Percentiles rank a stretch among this genome's conserved stretches.
Conservation (phyloP, 2,888 invertebrate species). For the Eristalinus sepulchralis region DNA sequence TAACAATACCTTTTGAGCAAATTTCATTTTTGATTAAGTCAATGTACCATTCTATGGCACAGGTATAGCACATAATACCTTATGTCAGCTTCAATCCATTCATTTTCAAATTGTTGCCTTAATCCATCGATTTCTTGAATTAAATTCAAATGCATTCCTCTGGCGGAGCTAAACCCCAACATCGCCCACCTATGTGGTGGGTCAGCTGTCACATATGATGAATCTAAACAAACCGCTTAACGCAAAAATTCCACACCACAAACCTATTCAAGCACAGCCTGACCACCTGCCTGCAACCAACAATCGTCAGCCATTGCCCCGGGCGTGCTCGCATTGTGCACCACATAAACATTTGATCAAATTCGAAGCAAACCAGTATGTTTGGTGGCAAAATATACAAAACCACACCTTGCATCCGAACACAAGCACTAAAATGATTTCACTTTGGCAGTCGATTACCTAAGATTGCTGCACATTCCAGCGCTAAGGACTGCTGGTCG, state of each 20-base stretch:
- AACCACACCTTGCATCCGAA: background rate
- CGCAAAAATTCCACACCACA: background rate
- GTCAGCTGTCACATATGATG: background rate
- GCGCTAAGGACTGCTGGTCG: background rate
- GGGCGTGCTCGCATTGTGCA: background rate
- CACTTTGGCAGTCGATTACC: background rate
- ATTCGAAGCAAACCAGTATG: background rate
- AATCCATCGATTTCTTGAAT: no score
- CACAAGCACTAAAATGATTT: background rate
- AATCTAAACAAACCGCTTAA: background rate
- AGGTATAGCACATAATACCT: no score
- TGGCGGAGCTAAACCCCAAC: background rate
- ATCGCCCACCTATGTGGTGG: background rate
- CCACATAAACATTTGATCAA: background rate
- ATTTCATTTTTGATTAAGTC: no score
- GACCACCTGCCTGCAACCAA: background rate
- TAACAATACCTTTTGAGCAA: no score
- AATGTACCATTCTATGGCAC: no score
- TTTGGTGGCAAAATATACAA: background rate
- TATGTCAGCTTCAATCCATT: no score
- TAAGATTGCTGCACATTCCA: background rate
- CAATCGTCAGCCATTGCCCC: background rate
- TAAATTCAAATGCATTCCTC: background rate
- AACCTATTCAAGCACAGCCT: background rate
- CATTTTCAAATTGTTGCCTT: no score